These are phyloP conservation scores for Agelaius phoeniceus DNA, from an alignment of 2,113 vertebrate species.

Conservation along the genomic window DNA sequence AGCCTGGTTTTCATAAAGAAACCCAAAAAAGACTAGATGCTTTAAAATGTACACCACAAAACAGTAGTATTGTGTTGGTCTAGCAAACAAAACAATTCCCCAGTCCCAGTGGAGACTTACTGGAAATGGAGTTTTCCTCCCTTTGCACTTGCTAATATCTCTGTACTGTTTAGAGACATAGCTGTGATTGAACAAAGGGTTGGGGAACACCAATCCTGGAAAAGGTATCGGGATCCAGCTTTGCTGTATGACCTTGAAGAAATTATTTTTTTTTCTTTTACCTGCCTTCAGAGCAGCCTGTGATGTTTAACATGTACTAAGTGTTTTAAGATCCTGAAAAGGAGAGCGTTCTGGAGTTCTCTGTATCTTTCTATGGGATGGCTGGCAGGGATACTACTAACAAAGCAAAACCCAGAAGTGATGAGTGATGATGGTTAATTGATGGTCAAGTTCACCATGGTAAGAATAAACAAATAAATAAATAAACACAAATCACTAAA, in stretches of 20 bases:
- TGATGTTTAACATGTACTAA: background rate
- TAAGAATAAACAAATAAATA: background rate
- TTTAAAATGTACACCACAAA: background rate
- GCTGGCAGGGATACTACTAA: background rate
- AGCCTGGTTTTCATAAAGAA: background rate
- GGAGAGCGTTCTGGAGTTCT: background rate
- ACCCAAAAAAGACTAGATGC: background rate
- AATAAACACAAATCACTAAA: background rate
- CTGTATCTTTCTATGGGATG: background rate
- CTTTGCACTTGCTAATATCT: background rate
- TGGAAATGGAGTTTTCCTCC: background rate
- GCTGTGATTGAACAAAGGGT: background rate
- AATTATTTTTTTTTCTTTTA: background rate
- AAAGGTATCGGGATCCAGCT: background rate
- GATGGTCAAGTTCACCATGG: background rate
- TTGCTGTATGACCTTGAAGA: background rate
- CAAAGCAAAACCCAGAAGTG: background rate
- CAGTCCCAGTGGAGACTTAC: background rate
- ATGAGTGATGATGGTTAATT: background rate
- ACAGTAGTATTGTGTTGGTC: background rate
- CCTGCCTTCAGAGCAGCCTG: background rate
- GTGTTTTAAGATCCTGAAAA: background rate
- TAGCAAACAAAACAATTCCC: background rate
- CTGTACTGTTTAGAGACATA: background rate
- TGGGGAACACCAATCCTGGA: background rate